phyloP scores from a whole-genome alignment of 2,113 vertebrate species.

The Bungarus multicinctus region DNA sequence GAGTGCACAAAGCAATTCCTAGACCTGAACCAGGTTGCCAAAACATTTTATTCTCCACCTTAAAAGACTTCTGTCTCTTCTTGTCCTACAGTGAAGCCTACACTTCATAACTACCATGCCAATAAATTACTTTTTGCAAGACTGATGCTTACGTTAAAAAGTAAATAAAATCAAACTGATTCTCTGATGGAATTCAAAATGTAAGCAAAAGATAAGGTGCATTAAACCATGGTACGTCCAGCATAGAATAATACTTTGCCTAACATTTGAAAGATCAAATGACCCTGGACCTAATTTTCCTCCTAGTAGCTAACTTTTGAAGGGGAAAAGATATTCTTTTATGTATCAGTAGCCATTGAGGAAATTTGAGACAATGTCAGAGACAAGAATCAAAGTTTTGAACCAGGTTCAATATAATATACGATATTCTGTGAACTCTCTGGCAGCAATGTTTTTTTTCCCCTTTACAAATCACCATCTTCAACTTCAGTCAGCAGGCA shows the following conservation, averaged over 20 bases:
- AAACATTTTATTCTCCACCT: slow-evolving; percentile 7
- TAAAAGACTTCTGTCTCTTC: neutral
- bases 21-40: neutral
- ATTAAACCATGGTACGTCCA: neutral
- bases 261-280: neutral
- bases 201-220: neutral
- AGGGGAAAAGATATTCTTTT: neutral
- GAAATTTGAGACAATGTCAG: neutral
- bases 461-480: neutral
- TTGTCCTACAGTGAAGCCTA: neutral
- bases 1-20: neutral
- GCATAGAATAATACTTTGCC: neutral
- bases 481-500: neutral
- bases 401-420: neutral
- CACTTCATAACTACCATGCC: neutral
- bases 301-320: neutral
- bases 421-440: neutral
- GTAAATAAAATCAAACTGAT: neutral
- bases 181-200: neutral
- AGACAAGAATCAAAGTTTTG: slow-evolving; percentile 6
- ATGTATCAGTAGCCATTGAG: neutral
- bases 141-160: neutral
- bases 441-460: neutral
- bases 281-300: neutral
- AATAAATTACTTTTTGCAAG: neutral